These are phyloP conservation scores for Lucilia sericata DNA, from an alignment of 1,140 invertebrate genomes.

Conservation along the genomic window DNA sequence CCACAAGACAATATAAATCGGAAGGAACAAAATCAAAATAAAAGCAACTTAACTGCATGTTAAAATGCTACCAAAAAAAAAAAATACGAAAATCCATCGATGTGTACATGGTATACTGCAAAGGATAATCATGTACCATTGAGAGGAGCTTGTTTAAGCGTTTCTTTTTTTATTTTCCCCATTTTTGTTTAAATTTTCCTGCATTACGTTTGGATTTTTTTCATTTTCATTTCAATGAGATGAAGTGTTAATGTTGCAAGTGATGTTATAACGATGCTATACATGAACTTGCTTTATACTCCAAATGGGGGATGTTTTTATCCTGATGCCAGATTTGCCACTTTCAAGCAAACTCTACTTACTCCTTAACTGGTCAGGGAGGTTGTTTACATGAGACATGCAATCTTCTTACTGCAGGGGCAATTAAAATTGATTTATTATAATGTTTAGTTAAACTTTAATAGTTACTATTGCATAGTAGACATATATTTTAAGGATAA, in stretches of 20 bases:
- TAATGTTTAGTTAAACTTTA: background rate
- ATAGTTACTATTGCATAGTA: too few relatives aligned
- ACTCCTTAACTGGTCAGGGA: background rate
- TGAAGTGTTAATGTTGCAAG: slow-evolving; percentile 23
- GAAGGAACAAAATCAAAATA: slow-evolving; percentile 1
- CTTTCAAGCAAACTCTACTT: background rate
- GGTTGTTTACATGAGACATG: background rate
- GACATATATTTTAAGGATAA: too few relatives aligned
- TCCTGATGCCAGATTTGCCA: background rate
- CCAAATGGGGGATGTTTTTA: background rate
- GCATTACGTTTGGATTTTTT: background rate
- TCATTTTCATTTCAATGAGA: background rate
- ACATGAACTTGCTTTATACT: background rate
- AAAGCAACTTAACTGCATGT: slow-evolving; percentile 8
- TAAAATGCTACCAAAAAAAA: slow-evolving; percentile 12
- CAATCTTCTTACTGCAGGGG: background rate
- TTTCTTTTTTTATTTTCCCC: background rate
- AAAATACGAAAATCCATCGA: background rate
- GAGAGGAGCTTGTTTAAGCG: background rate
- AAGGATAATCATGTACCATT: background rate
- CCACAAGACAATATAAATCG: slow-evolving; percentile 19
- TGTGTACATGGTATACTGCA: background rate
- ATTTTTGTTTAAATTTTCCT: background rate
- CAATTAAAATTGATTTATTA: slow-evolving; percentile 16
- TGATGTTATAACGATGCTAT: slow-evolving; percentile 15